Conservation (phyloP, 2,888 invertebrate species). For the Lochmaea crataegi region DNA sequence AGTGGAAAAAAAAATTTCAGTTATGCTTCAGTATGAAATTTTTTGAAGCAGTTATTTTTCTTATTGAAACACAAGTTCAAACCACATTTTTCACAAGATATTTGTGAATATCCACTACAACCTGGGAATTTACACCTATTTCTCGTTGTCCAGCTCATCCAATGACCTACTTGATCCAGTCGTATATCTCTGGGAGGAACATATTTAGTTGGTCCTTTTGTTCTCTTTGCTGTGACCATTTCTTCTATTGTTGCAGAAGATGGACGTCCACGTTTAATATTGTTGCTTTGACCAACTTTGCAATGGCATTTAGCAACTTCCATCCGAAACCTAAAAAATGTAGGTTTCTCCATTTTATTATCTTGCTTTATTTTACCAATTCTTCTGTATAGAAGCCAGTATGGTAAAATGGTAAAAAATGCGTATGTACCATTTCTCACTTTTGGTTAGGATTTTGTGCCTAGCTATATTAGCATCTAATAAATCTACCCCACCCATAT, state of each 20-base stretch:
- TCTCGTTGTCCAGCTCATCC: background rate
- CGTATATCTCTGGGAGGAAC: conserved; percentile 15
- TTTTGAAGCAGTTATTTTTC: no score
- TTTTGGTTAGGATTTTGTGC: background rate
- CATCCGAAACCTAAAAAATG: background rate
- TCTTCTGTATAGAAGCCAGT: conserved; percentile 11
- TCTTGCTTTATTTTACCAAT: background rate
- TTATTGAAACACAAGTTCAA: no score
- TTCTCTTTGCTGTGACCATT: background rate
- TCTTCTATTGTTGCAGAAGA: conserved; percentile 1
- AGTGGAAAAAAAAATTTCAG: no score
- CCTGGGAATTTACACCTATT: no score
- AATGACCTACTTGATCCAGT: conserved; percentile 12
- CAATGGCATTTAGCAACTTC: conserved; percentile 12
- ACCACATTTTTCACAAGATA: no score
- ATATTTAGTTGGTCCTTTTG: conserved; percentile 11
- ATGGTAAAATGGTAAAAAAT: conserved; percentile 11
- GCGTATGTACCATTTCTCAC: background rate
- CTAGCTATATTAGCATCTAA: background rate
- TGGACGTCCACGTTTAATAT: background rate
- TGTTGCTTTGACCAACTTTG: background rate
- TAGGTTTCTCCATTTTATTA: background rate
- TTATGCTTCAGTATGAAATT: no score
- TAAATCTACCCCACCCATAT: background rate
- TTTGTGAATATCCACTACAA: no score